Evolutionary conservation across 1,140 invertebrate species (phyloP), one percentile per base, ranked within the genome.

Genomic region (Aphidius ervi): DNA sequence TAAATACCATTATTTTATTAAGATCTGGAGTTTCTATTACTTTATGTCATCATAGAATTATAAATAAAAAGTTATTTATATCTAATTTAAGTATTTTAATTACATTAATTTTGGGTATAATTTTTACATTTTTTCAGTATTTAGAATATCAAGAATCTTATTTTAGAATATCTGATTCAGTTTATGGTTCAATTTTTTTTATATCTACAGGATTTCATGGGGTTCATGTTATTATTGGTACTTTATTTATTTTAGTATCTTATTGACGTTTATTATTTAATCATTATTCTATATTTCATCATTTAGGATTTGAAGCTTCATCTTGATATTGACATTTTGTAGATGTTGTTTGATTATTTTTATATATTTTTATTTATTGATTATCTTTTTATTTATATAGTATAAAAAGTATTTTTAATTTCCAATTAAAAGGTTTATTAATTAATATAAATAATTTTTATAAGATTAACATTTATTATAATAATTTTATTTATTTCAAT

Each of bases 291-390:
- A 77, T 58, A 67, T 77, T 61, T 55, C 85, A 88, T 74, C 85
- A 88, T 70, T 85, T 88, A 74, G 83, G 84, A 66, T 88, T 88
- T 82, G 85, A 89, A 82, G 82, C 83, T 59, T 83, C 84, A 58
- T 82, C 85, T 39, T 88, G 86, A 85, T 89, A 88, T 64, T 89
- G 86, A 85, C 86, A 88, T 76, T 89, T 89, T 82, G 84, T 89
- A 56, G 86, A 89, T 83, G 82, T 88, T 67, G 81, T 89, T 9
- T 89, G 86, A 85, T 75, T 89, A 81, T 88, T 88, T 68, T 68
- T 88, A 64, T 88, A 84, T 81, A 77, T 87, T 63, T 83, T 80
- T 58, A 81, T 88, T 73, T 88, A 87, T 68, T 87, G 85, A 84
- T 88, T 84, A 84, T 80, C 81, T 62, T 63, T 65, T 65, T 10